Conservation (phyloP, 2,888 invertebrate genomes). For the Girardia tigrina region DNA sequence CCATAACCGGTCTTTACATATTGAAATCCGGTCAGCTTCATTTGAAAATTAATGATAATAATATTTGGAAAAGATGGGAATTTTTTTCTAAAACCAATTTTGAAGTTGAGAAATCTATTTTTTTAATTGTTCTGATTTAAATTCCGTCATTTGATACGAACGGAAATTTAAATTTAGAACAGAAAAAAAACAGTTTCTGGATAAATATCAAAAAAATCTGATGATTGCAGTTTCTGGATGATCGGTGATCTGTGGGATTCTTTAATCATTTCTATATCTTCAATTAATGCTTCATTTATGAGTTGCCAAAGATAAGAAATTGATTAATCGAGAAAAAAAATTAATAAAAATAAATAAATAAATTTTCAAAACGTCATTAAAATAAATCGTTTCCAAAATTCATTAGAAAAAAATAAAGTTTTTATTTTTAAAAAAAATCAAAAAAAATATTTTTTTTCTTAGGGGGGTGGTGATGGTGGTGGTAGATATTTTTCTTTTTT, state of each 20-base stretch:
- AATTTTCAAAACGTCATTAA: not conserved
- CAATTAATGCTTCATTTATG: not conserved
- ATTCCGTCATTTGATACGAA: not conserved
- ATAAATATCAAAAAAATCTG: slow-evolving; percentile 6
- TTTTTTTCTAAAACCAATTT: too few species aligned
- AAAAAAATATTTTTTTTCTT: not conserved
- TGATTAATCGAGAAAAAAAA: not conserved
- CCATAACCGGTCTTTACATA: too few species aligned
- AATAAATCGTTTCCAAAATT: not conserved
- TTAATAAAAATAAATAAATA: not conserved
- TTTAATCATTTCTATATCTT: not conserved
- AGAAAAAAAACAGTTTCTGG: not conserved
- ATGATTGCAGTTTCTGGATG: not conserved
- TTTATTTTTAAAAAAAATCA: not conserved
- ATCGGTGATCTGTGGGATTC: not conserved
- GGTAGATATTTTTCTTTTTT: too few species aligned
- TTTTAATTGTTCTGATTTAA: too few species aligned
- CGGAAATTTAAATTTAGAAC: not conserved
- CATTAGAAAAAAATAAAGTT: not conserved
- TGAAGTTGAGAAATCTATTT: too few species aligned
- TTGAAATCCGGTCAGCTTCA: too few species aligned
- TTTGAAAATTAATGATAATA: too few species aligned
- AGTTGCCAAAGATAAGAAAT: not conserved
- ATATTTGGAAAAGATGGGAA: too few species aligned
- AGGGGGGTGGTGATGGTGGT: too few species aligned